Evolutionary conservation across 2,797 vertebrate genomes (phyloP), one percentile per base, ranked within the genome.

Genomic region (Catharus ustulatus): DNA sequence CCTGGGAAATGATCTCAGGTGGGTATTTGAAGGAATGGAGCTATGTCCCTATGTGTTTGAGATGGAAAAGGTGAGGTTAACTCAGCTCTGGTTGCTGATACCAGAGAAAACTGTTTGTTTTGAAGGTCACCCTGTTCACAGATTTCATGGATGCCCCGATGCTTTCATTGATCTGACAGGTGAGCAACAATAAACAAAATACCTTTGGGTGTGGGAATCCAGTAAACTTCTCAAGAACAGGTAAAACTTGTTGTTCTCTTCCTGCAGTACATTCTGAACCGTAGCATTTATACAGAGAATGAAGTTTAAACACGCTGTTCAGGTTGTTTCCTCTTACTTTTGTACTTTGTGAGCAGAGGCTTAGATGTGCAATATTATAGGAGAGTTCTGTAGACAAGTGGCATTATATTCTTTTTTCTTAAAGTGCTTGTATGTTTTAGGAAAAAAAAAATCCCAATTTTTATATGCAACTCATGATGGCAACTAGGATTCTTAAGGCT

Each of bases 181-280:
- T 68, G 72, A 94, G 74, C 32, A 79, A 14, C 63, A 90, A 85
- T 63, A 67, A 94, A 73, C 45, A 68, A 48, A 94, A 92, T 38
- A 79, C 12, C 45, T 71, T 13, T 78, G 27, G 30, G 40, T 72
- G 87, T 69, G 87, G 66, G 71, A 89, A 93, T 90, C 46, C 71
- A 87, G 54, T 49, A 51, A 68, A 82, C n/a, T 82, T 73, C 73
- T 80, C 59, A 77, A 74, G 80, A 90, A 92, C 90, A 85, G 72
- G 89, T 94, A 91, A 84, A 93, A 95, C 96, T 62, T 75, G 82
- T 90, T 90, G 27, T 13, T 78, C 34, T 90, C 57, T 90, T 59
- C 72, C 62, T 87, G 52, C 21, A 54, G 48, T 20, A 81, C 38
- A 26, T 62, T 84, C 59, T 81, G 88, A 91, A 68, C 49, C 32